These are phyloP conservation scores for Pipra filicauda DNA, from an alignment of 2,113 vertebrate species.

Conservation along the genomic window DNA sequence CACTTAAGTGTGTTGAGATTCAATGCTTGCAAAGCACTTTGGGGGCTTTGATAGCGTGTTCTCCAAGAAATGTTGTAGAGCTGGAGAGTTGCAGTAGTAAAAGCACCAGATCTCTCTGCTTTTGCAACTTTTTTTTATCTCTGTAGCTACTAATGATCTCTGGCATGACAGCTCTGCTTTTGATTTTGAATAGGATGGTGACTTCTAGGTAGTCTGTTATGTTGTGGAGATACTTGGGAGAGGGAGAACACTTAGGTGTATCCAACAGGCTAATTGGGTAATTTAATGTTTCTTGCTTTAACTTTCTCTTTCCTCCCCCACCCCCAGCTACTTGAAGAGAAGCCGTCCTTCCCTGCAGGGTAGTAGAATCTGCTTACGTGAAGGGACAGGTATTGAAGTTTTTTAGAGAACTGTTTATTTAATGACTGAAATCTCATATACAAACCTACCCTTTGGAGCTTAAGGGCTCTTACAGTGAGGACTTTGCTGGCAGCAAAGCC, in stretches of 20 bases:
- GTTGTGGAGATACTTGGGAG: neutral
- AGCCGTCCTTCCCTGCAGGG: conserved; percentile 10
- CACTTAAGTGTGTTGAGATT: neutral
- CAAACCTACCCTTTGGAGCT: conserved; percentile 12
- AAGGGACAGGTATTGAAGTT: conserved; percentile 16
- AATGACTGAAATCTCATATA: conserved; percentile 30
- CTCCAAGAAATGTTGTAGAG: neutral
- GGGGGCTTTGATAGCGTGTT: neutral
- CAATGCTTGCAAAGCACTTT: neutral
- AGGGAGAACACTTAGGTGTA: neutral
- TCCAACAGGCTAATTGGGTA: neutral
- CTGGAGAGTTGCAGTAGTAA: neutral
- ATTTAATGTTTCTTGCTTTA: neutral
- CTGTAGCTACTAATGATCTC: neutral
- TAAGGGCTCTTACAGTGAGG: neutral
- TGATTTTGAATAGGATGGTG: neutral
- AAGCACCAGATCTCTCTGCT: neutral
- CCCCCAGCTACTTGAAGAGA: neutral
- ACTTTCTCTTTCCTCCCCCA: neutral
- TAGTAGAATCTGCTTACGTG: neutral
- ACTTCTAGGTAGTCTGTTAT: neutral
- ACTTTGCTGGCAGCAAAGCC: neutral
- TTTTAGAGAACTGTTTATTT: conserved; percentile 42
- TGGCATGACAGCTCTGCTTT: neutral
- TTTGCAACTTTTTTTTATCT: neutral